These are phyloP conservation scores for Parasteatoda lunata DNA, from an alignment of 2,888 invertebrate species.

Conservation along the genomic window DNA sequence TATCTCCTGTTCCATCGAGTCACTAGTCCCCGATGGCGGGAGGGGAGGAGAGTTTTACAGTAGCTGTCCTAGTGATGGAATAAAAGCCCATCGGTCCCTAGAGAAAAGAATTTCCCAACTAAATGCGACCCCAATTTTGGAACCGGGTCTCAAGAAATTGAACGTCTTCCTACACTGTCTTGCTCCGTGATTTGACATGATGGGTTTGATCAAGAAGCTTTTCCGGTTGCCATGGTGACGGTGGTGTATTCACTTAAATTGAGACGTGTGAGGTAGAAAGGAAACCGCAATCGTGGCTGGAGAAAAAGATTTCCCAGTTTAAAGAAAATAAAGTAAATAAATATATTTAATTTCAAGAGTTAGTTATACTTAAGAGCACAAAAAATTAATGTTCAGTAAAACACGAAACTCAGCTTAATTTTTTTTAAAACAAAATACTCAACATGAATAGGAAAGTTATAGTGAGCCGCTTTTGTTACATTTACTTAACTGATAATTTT, in stretches of 20 bases:
- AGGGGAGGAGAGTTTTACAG: not conserved
- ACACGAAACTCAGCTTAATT: too few species aligned
- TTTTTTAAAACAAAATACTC: too few species aligned
- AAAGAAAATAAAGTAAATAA: too few species aligned
- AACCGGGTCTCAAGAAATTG: constrained; percentile 32
- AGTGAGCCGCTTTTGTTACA: too few species aligned
- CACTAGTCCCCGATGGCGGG: not conserved
- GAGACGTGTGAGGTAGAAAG: constrained; percentile 22
- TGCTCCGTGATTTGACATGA: constrained; percentile 59
- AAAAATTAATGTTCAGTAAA: too few species aligned
- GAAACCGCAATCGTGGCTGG: not conserved
- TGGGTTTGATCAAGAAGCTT: constrained; percentile 54
- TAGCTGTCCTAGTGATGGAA: constrained; percentile 18
- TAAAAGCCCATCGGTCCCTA: constrained; percentile 31
- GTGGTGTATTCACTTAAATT: constrained; percentile 12
- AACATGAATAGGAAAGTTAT: too few species aligned
- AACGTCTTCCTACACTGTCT: constrained; percentile 11
- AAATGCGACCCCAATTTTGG: constrained; percentile 58
- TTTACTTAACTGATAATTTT: too few species aligned
- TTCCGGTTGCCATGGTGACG: constrained; percentile 39
- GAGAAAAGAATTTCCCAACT: constrained; percentile 39
- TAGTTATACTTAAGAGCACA: too few species aligned
- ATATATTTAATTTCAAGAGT: too few species aligned
- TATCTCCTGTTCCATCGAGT: not conserved
- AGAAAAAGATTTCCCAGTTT: not conserved